Percentiles rank a stretch among this genome's conserved stretches.
phyloP scores from a whole-genome alignment of 2,113 vertebrate genomes.

The Leucopsar rothschildi region DNA sequence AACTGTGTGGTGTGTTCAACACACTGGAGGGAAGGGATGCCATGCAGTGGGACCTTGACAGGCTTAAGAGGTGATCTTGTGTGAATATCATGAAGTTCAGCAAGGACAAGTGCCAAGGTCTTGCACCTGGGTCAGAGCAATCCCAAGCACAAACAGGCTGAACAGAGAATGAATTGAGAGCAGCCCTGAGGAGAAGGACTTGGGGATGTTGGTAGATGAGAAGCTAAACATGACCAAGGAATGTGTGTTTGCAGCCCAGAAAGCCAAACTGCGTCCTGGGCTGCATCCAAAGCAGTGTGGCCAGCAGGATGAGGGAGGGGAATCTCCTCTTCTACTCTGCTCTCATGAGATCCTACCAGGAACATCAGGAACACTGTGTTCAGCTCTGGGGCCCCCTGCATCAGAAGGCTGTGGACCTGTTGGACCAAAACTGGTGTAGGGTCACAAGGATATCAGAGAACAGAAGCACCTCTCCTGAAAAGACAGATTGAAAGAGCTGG shows the following conservation, averaged over 20 bases:
- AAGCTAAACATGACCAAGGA: neutral
- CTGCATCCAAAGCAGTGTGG: neutral
- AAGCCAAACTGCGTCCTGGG: neutral
- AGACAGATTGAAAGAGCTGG: neutral
- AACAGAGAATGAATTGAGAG: neutral
- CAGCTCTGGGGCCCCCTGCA: neutral
- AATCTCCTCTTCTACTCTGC: neutral
- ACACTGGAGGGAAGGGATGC: neutral
- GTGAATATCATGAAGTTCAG: neutral
- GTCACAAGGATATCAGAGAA: neutral
- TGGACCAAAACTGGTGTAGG: neutral
- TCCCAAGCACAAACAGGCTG: neutral
- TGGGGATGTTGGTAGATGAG: neutral
- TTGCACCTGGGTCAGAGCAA: neutral
- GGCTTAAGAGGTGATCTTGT: neutral
- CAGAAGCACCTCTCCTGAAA: neutral
- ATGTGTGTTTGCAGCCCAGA: accelerated
- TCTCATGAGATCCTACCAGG: neutral
- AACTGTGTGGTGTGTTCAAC: neutral
- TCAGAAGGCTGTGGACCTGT: neutral
- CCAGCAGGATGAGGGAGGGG: neutral
- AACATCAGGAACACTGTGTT: neutral
- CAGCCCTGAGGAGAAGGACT: neutral
- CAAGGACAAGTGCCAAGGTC: neutral
- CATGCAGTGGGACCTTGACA: neutral